Percentiles rank a stretch among this genome's conserved stretches.
These are phyloP conservation scores for Drosophila pegasa DNA, from an alignment of 2,888 invertebrate species.

Conservation along the genomic window DNA sequence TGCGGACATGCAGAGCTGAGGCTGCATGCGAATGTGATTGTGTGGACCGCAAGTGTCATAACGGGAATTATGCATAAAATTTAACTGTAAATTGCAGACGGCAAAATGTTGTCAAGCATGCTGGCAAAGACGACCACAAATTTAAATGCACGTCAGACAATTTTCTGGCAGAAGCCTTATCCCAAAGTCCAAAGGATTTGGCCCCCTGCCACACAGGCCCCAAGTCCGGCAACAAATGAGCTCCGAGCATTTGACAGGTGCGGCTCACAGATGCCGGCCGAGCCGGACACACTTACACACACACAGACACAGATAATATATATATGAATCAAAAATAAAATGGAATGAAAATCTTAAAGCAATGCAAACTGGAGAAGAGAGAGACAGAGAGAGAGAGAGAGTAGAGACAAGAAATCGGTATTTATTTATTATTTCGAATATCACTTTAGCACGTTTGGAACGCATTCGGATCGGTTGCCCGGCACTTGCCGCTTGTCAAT, in stretches of 20 bases:
- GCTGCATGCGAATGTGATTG: conserved; percentile 24
- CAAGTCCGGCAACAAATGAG: conserved; percentile 38
- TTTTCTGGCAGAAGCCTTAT: conserved; percentile 32
- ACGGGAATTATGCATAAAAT: conserved; percentile 74
- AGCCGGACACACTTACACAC: not conserved
- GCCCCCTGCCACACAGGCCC: conserved; percentile 23
- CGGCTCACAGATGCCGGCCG: conserved; percentile 4
- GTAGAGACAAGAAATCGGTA: conserved; percentile 3
- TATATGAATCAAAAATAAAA: not conserved
- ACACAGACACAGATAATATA: not conserved
- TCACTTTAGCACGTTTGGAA: conserved; percentile 16
- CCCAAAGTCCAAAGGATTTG: conserved; percentile 36
- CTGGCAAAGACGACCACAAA: conserved; percentile 47
- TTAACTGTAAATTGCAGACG: conserved; percentile 67
- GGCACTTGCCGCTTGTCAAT: conserved; percentile 60
- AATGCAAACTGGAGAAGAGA: too few species aligned
- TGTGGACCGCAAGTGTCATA: conserved; percentile 69
- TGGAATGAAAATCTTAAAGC: conserved; percentile 7
- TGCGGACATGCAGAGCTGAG: not conserved
- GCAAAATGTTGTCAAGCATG: conserved; percentile 60
- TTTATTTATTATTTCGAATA: conserved; percentile 26
- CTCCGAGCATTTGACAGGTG: conserved; percentile 43
- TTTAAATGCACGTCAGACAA: conserved; percentile 52
- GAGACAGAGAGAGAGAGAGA: too few species aligned
- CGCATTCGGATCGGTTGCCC: conserved; percentile 48